These are phyloP conservation scores for Sylvietta virens DNA, from an alignment of 2,113 vertebrate genomes.

Conservation along the genomic window DNA sequence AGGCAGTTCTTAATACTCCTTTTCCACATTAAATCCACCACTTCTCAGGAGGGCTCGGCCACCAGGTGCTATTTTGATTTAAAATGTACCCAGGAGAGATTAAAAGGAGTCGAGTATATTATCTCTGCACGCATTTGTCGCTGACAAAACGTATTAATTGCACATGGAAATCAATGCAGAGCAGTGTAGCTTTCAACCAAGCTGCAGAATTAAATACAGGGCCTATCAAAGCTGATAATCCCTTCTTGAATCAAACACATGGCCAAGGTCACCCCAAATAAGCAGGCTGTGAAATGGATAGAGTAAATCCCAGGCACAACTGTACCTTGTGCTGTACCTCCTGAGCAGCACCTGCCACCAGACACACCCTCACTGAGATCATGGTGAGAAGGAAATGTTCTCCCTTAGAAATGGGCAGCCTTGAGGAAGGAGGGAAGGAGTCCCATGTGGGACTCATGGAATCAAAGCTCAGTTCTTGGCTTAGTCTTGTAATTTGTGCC, in stretches of 20 bases:
- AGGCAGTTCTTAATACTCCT: not conserved
- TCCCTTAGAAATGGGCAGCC: not conserved
- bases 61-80: constrained; percentile 35
- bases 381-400: not conserved
- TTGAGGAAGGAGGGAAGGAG: not conserved
- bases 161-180: constrained; percentile 51
- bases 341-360: not conserved
- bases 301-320: not conserved
- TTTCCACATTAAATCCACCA: not conserved
- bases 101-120: not conserved
- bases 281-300: not conserved
- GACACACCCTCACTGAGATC: not conserved
- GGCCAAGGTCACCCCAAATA: constrained; percentile 30
- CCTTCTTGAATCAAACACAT: not conserved
- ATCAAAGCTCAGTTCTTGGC: not conserved
- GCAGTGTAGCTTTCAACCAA: not conserved
- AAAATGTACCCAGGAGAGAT: not conserved
- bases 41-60: not conserved
- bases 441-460: not conserved
- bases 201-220: not conserved
- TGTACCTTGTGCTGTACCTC: not conserved
- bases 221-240: constrained; percentile 46
- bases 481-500: not conserved
- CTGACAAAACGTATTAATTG: constrained; percentile 55
- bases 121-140: not conserved